Conservation (phyloP, 2,113 vertebrate species). For the Carettochelys insculpta region DNA sequence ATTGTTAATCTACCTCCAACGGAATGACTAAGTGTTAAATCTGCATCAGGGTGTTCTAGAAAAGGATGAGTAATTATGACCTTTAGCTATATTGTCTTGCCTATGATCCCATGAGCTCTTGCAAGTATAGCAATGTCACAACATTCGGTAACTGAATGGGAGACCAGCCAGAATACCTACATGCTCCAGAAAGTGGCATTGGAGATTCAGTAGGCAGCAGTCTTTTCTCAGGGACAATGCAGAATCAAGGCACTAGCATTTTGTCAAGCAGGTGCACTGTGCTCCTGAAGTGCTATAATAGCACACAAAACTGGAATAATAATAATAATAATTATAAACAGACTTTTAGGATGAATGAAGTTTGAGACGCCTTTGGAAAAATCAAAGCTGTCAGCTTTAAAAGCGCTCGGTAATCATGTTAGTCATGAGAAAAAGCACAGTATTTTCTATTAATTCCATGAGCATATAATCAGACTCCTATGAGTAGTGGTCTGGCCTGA, state of each 20-base stretch:
- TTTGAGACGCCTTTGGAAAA: background rate
- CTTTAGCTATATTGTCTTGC: background rate
- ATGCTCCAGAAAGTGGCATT: background rate
- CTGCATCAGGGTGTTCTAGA: background rate
- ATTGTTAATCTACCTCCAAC: background rate
- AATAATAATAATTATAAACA: background rate
- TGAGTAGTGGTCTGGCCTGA: background rate
- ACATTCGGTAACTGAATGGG: background rate
- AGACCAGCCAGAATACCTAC: background rate
- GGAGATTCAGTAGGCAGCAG: constrained; percentile 15
- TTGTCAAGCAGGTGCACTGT: constrained; percentile 15
- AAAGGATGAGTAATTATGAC: background rate
- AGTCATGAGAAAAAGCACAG: background rate
- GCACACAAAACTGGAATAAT: constrained; percentile 13
- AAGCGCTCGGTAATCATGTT: background rate
- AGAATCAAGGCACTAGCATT: background rate
- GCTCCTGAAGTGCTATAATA: constrained; percentile 18
- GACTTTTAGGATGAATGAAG: background rate
- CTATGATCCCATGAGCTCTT: background rate
- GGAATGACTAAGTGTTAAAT: background rate
- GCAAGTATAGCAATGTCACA: background rate
- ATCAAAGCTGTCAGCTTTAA: background rate
- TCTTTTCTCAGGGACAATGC: constrained; percentile 36
- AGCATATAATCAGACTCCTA: background rate
- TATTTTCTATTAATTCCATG: background rate